These are phyloP conservation scores for Trichomalopsis sarcophagae DNA, from an alignment of 1,140 invertebrate species.

Conservation along the genomic window DNA sequence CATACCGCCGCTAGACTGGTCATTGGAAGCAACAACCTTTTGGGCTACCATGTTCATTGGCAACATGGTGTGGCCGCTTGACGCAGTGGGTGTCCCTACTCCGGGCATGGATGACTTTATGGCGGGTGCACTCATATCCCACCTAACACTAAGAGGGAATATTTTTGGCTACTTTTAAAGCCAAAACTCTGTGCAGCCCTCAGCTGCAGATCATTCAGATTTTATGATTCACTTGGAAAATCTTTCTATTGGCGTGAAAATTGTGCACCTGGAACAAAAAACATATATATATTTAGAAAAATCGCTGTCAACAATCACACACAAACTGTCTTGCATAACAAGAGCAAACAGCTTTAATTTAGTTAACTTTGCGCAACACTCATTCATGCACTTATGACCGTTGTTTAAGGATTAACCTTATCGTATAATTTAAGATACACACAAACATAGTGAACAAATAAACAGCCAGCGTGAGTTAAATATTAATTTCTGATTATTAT, in stretches of 20 bases:
- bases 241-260: not conserved
- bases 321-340: not conserved
- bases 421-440: not conserved
- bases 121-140: conserved; percentile 66
- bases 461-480: not conserved
- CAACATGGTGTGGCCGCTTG: conserved; percentile 69
- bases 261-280: conserved; percentile 21
- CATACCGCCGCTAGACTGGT: conserved; percentile 63
- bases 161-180: conserved; percentile 46
- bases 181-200: conserved; percentile 42
- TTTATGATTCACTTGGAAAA: not conserved
- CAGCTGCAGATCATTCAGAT: conserved; percentile 44
- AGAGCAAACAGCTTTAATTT: conserved; percentile 7
- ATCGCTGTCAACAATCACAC: not conserved
- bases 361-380: conserved; percentile 2
- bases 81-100: conserved; percentile 65
- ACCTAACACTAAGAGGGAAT: not conserved
- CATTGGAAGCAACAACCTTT: conserved; percentile 67
- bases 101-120: conserved; percentile 69
- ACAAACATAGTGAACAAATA: not conserved
- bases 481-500: not conserved
- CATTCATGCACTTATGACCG: not conserved
- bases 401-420: not conserved
- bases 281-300: not conserved
- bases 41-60: conserved; percentile 73